phyloP scores from a whole-genome alignment of 2,113 vertebrate genomes.

The Atrichornis clamosus region DNA sequence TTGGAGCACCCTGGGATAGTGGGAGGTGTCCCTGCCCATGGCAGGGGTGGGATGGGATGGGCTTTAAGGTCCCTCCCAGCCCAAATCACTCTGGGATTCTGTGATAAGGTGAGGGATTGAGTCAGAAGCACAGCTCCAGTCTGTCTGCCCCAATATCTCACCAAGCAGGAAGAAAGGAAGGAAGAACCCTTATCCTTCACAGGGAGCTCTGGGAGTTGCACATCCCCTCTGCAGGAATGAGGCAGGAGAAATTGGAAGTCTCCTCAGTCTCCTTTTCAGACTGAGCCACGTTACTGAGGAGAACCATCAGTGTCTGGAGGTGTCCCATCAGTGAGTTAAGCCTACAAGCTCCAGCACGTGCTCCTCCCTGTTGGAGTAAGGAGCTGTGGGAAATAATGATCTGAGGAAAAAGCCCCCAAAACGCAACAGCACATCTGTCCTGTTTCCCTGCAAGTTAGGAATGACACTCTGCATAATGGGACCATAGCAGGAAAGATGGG shows the following conservation, averaged over 20 bases:
- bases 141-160: neutral
- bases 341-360: neutral
- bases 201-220: no score
- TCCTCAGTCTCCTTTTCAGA: neutral
- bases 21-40: neutral
- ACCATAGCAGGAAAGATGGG: neutral
- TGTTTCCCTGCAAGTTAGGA: neutral
- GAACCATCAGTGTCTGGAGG: neutral
- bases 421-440: neutral
- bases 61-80: neutral
- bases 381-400: neutral
- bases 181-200: neutral
- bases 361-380: neutral
- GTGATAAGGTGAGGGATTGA: neutral
- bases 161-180: neutral
- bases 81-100: neutral
- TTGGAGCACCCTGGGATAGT: neutral
- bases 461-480: neutral
- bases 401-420: neutral
- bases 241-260: neutral
- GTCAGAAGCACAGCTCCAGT: neutral
- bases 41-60: neutral
- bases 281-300: neutral
- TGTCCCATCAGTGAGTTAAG: neutral
- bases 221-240: neutral